Conservation (phyloP, 2,797 vertebrate genomes). For the Tadarida brasiliensis region DNA sequence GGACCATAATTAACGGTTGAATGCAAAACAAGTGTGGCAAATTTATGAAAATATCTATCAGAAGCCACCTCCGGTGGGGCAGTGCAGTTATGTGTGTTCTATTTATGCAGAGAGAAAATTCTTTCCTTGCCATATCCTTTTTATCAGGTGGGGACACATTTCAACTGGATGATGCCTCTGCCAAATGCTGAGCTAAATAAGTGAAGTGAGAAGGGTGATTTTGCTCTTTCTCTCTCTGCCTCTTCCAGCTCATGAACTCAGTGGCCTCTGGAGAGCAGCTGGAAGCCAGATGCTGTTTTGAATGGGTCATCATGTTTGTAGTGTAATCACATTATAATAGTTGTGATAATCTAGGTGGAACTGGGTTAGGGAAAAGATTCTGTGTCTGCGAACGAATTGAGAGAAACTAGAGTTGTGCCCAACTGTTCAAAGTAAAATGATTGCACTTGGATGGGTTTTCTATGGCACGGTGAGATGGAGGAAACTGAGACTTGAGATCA, state of each 20-base stretch:
- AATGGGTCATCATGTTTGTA: conserved; percentile 64
- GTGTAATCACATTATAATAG: conserved; percentile 53
- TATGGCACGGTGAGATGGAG: neutral
- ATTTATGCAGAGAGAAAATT: conserved; percentile 47
- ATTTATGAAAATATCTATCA: conserved; percentile 85
- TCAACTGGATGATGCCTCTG: conserved; percentile 67
- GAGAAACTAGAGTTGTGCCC: conserved; percentile 36
- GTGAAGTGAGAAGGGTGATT: neutral
- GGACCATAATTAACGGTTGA: conserved; percentile 87
- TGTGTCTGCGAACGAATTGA: conserved; percentile 16
- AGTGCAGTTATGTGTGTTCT: conserved; percentile 18
- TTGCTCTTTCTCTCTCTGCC: conserved; percentile 18
- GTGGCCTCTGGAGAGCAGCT: conserved; percentile 71
- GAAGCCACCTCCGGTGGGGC: conserved; percentile 74
- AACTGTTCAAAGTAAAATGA: neutral
- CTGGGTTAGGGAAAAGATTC: conserved; percentile 17
- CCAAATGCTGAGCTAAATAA: conserved; percentile 67
- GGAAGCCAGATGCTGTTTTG: conserved; percentile 80
- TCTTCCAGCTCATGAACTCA: conserved; percentile 67
- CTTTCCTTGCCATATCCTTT: conserved; percentile 55
- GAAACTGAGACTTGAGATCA: neutral
- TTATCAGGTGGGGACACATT: neutral
- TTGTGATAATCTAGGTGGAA: conserved; percentile 51
- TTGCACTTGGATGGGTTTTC: neutral
- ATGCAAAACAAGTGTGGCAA: conserved; percentile 85